Evolutionary conservation across 2,797 vertebrate genomes (phyloP).

Genomic region (Coreius guichenoti): DNA sequence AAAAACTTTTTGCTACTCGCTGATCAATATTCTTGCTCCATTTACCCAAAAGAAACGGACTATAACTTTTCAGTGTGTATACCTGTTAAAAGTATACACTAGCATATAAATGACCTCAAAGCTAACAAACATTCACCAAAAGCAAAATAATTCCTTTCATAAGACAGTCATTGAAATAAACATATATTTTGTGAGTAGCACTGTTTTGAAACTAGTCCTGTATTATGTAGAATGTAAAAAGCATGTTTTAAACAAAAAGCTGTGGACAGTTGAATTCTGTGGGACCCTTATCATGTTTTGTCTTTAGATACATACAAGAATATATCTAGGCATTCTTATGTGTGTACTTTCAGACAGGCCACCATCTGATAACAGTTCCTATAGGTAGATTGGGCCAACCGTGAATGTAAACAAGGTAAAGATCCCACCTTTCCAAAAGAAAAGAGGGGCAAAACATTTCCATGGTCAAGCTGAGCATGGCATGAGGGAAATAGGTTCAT

Average conservation of each 20-base stretch:
- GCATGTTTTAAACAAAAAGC: background rate
- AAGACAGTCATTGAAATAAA: background rate
- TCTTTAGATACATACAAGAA: background rate
- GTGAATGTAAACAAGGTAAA: slow-evolving; percentile 34
- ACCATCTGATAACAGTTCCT: slow-evolving; percentile 26
- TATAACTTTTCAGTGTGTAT: background rate
- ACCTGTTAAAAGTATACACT: background rate
- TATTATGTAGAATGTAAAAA: background rate
- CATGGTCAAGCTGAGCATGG: background rate
- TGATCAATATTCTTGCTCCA: slow-evolving; percentile 1
- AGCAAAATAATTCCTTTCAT: background rate
- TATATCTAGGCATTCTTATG: background rate
- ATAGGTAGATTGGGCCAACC: background rate
- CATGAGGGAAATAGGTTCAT: slow-evolving; percentile 18
- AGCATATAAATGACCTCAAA: background rate
- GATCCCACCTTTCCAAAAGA: slow-evolving; percentile 12
- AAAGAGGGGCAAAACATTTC: slow-evolving; percentile 14
- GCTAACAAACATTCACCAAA: background rate
- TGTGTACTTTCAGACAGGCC: background rate
- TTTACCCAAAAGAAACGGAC: background rate
- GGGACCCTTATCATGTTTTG: background rate
- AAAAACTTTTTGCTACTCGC: background rate
- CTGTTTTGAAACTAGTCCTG: background rate
- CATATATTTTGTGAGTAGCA: background rate
- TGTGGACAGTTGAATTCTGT: background rate